Percentiles rank a stretch among this genome's conserved stretches.
phyloP scores from a whole-genome alignment of 1,140 invertebrate genomes.

The Phthorimaea operculella region DNA sequence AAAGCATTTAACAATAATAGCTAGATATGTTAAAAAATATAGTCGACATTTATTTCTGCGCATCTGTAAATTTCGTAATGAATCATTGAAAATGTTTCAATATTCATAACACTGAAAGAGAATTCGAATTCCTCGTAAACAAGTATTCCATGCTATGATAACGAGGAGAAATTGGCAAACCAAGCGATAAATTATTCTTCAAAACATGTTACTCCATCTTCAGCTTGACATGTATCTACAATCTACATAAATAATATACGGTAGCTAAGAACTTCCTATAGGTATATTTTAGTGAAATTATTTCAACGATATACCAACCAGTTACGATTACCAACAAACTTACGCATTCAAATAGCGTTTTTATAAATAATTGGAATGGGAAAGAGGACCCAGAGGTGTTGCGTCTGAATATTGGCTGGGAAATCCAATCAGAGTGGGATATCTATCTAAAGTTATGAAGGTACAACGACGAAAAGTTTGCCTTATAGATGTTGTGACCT shows the following conservation, averaged over 20 bases:
- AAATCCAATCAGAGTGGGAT: constrained; percentile 7
- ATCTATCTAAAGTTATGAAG: constrained; percentile 3
- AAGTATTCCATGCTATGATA: no score
- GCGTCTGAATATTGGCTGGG: constrained; percentile 5
- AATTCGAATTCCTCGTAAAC: no score
- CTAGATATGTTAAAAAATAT: no score
- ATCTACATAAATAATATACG: no score
- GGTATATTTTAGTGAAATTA: no score
- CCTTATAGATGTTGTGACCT: neutral
- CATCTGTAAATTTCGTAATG: no score
- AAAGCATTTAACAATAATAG: no score
- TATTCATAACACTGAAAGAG: neutral
- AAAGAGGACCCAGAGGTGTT: constrained; percentile 4
- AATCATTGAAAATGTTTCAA: neutral
- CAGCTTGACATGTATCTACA: no score
- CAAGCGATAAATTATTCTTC: constrained; percentile 2
- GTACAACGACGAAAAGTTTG: neutral
- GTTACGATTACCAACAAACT: no score
- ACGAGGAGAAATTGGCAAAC: neutral
- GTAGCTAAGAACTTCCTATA: no score
- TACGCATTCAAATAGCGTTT: neutral
- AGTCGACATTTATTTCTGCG: no score
- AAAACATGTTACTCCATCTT: neutral
- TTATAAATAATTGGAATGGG: neutral
- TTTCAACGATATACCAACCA: no score